phyloP scores from a whole-genome alignment of 2,113 vertebrate genomes.

The Microcebus tavaratra region DNA sequence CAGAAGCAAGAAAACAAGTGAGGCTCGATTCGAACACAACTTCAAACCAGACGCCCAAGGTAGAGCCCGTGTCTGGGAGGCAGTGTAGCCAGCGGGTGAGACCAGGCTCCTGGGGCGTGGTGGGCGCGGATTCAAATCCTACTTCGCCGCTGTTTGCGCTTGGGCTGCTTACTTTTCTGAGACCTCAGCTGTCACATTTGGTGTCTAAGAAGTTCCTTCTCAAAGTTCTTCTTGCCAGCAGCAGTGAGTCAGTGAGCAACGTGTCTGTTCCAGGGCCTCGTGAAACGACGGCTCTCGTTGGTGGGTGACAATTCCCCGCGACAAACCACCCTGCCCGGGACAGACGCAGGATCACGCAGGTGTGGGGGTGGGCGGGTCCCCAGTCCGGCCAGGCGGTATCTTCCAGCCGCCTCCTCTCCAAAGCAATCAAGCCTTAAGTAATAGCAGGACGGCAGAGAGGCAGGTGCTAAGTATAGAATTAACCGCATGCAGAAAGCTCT shows the following conservation, averaged over 20 bases:
- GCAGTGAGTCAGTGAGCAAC: fast-evolving
- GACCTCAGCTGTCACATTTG: fast-evolving
- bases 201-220: no score
- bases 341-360: fast-evolving
- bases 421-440: not conserved
- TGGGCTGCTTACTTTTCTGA: not conserved
- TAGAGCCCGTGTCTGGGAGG: fast-evolving
- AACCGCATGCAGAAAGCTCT: not conserved
- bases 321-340: fast-evolving
- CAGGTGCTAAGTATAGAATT: not conserved
- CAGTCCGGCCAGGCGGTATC: fast-evolving
- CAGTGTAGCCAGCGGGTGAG: fast-evolving
- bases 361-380: fast-evolving
- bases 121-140: no score
- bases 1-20: not conserved
- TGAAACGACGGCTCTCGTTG: fast-evolving
- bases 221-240: not conserved
- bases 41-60: fast-evolving
- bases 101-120: not conserved
- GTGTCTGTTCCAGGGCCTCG: fast-evolving
- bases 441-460: fast-evolving
- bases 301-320: fast-evolving
- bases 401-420: fast-evolving
- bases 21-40: no score
- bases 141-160: fast-evolving